A percentile compares a stretch with the other conserved stretches of the same genome.
Evolutionary conservation across 2,797 vertebrate genomes (phyloP).

Genomic region (Poliocrania exsul): DNA sequence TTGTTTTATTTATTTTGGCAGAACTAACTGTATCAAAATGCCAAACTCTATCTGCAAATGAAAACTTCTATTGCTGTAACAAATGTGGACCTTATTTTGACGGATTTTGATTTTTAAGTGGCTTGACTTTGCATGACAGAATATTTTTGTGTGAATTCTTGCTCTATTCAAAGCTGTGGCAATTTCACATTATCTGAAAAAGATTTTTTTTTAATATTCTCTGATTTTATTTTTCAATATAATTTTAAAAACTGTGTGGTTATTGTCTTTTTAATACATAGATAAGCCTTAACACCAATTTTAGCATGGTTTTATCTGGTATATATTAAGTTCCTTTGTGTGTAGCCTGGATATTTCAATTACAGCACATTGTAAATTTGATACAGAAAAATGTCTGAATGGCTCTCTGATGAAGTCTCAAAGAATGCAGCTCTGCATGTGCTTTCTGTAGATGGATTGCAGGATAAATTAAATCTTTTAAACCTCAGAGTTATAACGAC

Average conservation of each 20-base stretch:
- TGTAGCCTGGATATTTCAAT: background rate
- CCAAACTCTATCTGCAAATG: background rate
- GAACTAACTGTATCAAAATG: background rate
- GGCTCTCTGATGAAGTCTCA: background rate
- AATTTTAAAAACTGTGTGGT: background rate
- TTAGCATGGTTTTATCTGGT: background rate
- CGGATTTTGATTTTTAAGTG: background rate
- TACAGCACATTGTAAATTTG: background rate
- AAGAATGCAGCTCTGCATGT: background rate
- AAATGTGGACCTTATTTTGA: background rate
- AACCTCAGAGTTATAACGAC: background rate
- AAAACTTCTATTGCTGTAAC: background rate
- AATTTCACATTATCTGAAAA: background rate
- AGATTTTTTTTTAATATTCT: background rate
- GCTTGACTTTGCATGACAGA: background rate
- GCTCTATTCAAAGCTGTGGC: background rate
- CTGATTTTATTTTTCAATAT: background rate
- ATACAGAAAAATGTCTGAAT: background rate
- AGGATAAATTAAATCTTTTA: background rate
- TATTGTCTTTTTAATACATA: background rate
- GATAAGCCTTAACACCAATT: background rate
- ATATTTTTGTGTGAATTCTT: background rate
- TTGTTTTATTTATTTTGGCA: background rate
- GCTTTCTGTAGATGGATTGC: background rate
- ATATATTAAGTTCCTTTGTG: background rate